Evolutionary conservation across 2,888 invertebrate genomes (phyloP).

Genomic region (Sinelater perroti): DNA sequence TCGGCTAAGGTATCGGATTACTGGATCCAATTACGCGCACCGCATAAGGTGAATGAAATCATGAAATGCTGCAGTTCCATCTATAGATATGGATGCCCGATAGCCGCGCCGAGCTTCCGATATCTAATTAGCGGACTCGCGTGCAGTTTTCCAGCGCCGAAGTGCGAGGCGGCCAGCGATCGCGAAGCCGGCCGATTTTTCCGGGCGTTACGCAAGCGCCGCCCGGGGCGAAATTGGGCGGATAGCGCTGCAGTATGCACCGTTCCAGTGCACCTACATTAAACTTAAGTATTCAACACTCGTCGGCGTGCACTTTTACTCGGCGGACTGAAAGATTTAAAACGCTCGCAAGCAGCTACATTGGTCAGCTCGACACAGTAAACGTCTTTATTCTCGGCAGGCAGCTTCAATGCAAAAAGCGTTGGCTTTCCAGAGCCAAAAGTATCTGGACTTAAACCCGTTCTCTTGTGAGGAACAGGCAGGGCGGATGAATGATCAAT

Average conservation of each 20-base stretch:
- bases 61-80: slow-evolving; percentile 52
- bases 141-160: slow-evolving; percentile 22
- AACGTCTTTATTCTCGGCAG: slow-evolving; percentile 59
- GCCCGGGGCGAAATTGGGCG: neutral
- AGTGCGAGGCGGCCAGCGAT: too few species aligned
- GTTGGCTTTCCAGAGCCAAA: slow-evolving; percentile 53
- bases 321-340: slow-evolving; percentile 55
- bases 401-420: slow-evolving; percentile 56
- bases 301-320: slow-evolving; percentile 49
- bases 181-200: too few species aligned
- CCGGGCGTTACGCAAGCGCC: too few species aligned
- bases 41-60: slow-evolving; percentile 62
- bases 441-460: slow-evolving; percentile 56
- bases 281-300: slow-evolving; percentile 42
- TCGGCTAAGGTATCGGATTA: slow-evolving; percentile 59
- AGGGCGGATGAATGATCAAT: slow-evolving; percentile 54
- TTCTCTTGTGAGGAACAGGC: slow-evolving; percentile 52
- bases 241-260: slow-evolving; percentile 1
- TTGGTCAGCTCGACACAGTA: slow-evolving; percentile 55
- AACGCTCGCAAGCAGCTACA: slow-evolving; percentile 52
- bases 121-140: slow-evolving; percentile 54
- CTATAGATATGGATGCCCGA: slow-evolving; percentile 54
- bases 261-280: slow-evolving; percentile 30
- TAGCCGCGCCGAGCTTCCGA: slow-evolving; percentile 55
- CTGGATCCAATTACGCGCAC: slow-evolving; percentile 60